Evolutionary conservation across 2,888 invertebrate genomes (phyloP), one percentile per base, ranked within the genome.

Genomic region (Caenorhabditis drosophilae): DNA sequence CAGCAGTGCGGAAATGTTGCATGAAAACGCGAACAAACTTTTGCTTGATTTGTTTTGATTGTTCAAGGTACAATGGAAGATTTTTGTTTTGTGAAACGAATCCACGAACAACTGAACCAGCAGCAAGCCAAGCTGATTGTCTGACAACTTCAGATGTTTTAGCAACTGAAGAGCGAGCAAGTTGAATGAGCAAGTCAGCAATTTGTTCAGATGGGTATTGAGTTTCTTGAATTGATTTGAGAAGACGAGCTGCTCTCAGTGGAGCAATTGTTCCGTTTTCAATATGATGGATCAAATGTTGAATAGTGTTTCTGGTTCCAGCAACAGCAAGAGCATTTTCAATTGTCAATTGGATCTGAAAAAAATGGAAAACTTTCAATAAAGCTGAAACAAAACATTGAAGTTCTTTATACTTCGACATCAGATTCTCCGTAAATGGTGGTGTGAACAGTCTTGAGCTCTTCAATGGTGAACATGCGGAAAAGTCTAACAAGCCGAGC

Each of bases 291-390:
- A 68, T 52, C 55, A 76, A 51, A 38, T 73, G 62, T 45, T 75
- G 66, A 35, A 78, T 53, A 52, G 72, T 70, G 60, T 64, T 61
- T 47, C 66, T 63, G 35, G 78, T 74, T 55, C 76, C 78, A 42
- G 78, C 75, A 36, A 71, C 31, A 36, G 77, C 77, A 18, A 73
- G 46, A 15, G 71, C 64, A 45, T 66, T 64, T 36, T 60, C 60
- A 27, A 77, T 61, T 35, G 81, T 18, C 20, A 60, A 56, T 55
- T 68, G 60, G 34, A 64, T 46, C 61, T 61, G 53, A 67, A 44
- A 49, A 42, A 25, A 23, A 22, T 20, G 7, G 25, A n/a, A 11
- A 22, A 2, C 4, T 22, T 7, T 23, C 15, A 22, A 27, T 45
- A 16, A 16, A 31, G 47, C 6, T 40, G 35, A 64, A 55, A 42